These are phyloP conservation scores for Parnassius apollo DNA, from an alignment of 2,888 invertebrate genomes.

Conservation along the genomic window DNA sequence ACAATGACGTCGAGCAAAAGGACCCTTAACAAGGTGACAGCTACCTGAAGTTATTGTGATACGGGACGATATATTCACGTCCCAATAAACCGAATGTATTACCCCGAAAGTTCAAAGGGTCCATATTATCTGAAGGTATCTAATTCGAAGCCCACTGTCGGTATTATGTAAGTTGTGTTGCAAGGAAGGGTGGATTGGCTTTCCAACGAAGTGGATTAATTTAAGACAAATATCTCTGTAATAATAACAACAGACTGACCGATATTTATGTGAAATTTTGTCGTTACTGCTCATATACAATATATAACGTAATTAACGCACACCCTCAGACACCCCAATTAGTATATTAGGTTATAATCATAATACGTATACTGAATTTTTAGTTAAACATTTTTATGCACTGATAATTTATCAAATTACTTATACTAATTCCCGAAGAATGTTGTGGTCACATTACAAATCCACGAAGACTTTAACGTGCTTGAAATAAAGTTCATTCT, in stretches of 20 bases:
- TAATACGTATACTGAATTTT: too few species aligned
- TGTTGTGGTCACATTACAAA: too few species aligned
- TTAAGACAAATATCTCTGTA: not conserved
- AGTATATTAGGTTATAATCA: too few species aligned
- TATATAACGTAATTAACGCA: too few species aligned
- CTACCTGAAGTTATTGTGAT: constrained; percentile 72
- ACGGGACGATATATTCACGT: constrained; percentile 68
- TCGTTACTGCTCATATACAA: too few species aligned
- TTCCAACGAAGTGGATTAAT: constrained; percentile 17
- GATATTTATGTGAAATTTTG: too few species aligned
- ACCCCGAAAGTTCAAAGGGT: constrained; percentile 30
- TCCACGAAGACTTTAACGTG: too few species aligned
- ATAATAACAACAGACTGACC: not conserved
- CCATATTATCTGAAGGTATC: constrained; percentile 21
- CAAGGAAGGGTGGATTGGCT: constrained; percentile 13
- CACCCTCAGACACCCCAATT: too few species aligned
- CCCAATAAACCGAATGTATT: constrained; percentile 56
- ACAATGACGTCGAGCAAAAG: constrained; percentile 63
- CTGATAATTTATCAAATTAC: too few species aligned
- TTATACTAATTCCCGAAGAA: too few species aligned
- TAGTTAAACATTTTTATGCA: too few species aligned
- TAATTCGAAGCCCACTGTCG: constrained; percentile 7
- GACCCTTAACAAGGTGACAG: constrained; percentile 72
- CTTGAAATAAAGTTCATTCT: too few species aligned
- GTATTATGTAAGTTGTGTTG: constrained; percentile 1